A percentile compares a stretch with the other conserved stretches of the same genome.
These are phyloP conservation scores for Esox masquinongy DNA, from an alignment of 2,797 vertebrate genomes.

Conservation along the genomic window DNA sequence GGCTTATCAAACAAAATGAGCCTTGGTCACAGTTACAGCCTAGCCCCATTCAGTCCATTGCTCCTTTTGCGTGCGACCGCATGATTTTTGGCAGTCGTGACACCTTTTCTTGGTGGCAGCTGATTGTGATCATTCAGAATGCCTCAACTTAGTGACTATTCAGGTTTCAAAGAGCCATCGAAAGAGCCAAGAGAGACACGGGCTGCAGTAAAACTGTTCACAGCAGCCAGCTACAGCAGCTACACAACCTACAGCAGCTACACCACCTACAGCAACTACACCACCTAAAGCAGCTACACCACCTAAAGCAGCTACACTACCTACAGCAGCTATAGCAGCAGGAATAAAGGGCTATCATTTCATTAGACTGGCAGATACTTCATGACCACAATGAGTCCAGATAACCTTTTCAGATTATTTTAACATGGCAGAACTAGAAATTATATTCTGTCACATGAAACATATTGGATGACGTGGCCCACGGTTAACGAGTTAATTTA, in stretches of 20 bases:
- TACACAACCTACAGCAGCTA: too few species aligned
- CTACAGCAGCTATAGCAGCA: background rate
- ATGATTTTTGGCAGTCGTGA: slow-evolving; percentile 46
- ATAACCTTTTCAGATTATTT: background rate
- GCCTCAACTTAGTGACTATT: slow-evolving; percentile 61
- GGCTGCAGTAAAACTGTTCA: slow-evolving; percentile 39
- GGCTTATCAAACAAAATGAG: slow-evolving; percentile 56
- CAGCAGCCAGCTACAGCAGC: slow-evolving; percentile 44
- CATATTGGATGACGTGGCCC: too few species aligned
- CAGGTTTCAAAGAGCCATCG: slow-evolving; percentile 67
- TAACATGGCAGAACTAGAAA: background rate
- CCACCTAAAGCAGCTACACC: slow-evolving; percentile 33
- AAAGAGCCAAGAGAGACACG: slow-evolving; percentile 57
- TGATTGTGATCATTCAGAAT: slow-evolving; percentile 53
- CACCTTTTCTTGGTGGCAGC: slow-evolving; percentile 53
- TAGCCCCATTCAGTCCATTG: slow-evolving; percentile 48
- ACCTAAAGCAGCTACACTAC: slow-evolving; percentile 29
- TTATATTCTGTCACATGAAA: background rate
- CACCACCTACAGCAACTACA: slow-evolving; percentile 11
- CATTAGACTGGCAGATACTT: slow-evolving; percentile 7
- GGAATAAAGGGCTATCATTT: slow-evolving; percentile 32
- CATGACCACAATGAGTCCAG: background rate
- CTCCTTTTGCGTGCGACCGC: slow-evolving; percentile 40
- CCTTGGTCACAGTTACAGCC: slow-evolving; percentile 37
- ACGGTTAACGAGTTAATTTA: too few species aligned